Evolutionary conservation across 2,888 invertebrate genomes (phyloP), one percentile per base, ranked within the genome.

Genomic region (Pediacus dermestoides): DNA sequence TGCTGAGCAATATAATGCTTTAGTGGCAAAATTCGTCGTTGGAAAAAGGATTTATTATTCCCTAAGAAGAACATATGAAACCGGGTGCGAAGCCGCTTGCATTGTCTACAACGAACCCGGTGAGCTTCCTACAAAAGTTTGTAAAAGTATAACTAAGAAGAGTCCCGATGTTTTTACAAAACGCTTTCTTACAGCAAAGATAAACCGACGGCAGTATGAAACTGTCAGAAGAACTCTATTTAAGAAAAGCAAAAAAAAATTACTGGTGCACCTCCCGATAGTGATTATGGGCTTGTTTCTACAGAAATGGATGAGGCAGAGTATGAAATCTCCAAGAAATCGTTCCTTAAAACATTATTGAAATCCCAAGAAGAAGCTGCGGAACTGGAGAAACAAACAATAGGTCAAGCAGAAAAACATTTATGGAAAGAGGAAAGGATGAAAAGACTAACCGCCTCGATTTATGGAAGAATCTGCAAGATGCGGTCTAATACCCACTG

Each of bases 41-140:
- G 66, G 62, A 3, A 66, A 64, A 51, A 37, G 60, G 37, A 52
- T 59, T 4, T 62, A 66, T 43, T 58, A 52, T 44, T 27, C 54
- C 3, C 28, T 46, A 32, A 49, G 42, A 36, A 38, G 57, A 8
- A 53, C 53, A 1, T 67, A 64, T 39, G 46, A 57, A 50, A 50
- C 43, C 6, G 48, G 64, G 33, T 61, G 56, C 26, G 41, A 52
- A 4, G 58, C 57, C 10, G 58, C 66, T 3, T 58, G 51, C 4
- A 37, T 64, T 8, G 52, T 54, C n/a, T 61, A 55, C 37, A 63
- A 64, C 33, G 12, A 6, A 21, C 27, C 26, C 12, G 43, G 41
- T 1, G 23, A 10, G 3, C 36, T 36, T 36, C n/a, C 22, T 12
- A 6, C 6, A 9, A 1, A 25, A 7, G 1, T 43, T 14, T 18